Evolutionary conservation across 2,113 vertebrate species (phyloP).

Genomic region (Ranitomeya imitator): DNA sequence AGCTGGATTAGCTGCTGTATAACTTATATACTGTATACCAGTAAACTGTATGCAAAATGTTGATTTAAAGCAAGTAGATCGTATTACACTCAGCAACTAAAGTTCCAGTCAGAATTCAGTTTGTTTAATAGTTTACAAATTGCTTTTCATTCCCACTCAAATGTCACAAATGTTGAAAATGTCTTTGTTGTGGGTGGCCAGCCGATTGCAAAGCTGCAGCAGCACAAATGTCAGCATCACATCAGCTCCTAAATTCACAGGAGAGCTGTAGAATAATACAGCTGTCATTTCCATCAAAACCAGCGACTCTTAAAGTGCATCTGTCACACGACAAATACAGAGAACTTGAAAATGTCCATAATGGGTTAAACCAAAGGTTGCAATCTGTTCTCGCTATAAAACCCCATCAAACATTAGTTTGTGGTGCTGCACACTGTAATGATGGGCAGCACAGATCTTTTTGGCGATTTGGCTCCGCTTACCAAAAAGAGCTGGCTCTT

Average conservation of each 20-base stretch:
- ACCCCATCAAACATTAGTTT: no score
- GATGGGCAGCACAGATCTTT: no score
- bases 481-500: no score
- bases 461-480: no score
- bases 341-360: not conserved
- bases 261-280: not conserved
- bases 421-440: not conserved
- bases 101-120: not conserved
- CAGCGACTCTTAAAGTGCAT: no score
- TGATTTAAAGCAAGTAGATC: not conserved
- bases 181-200: not conserved
- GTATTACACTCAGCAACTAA: not conserved
- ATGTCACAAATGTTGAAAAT: constrained; percentile 15
- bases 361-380: not conserved
- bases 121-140: not conserved
- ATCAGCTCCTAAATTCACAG: not conserved
- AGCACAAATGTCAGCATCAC: constrained; percentile 1
- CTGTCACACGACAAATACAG: not conserved
- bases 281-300: not conserved
- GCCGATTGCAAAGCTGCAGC: not conserved
- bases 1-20: no score
- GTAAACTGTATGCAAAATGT: not conserved
- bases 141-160: not conserved
- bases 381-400: not conserved
- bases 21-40: not conserved